Conservation (phyloP, 30 jellyfish, hydroid and myxozoan genomes). For the Cassiopea andromeda region DNA sequence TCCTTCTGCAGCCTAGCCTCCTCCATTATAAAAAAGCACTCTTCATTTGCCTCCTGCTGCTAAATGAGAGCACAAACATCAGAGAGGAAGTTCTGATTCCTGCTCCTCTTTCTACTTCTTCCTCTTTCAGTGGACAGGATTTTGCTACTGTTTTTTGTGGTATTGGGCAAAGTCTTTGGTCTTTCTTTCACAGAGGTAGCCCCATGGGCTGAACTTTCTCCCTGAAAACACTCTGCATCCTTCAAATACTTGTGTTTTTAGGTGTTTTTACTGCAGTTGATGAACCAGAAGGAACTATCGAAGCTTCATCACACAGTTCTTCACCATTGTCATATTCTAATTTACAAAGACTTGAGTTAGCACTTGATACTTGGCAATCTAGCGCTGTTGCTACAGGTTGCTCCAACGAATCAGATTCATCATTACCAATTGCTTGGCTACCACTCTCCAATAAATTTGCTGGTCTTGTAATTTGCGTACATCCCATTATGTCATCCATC, state of each 20-base stretch:
- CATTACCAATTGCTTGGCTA: not conserved
- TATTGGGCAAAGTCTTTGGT: not conserved
- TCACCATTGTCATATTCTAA: not conserved
- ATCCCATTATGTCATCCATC: too few species aligned
- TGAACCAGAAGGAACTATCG: not conserved
- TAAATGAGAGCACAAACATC: not conserved
- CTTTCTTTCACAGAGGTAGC: not conserved
- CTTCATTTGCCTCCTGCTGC: not conserved
- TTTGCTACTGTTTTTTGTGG: not conserved
- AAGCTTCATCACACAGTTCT: not conserved
- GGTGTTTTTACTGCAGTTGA: not conserved
- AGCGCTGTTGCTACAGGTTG: not conserved
- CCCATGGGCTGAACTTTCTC: not conserved
- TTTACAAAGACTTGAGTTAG: not conserved
- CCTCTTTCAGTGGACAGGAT: not conserved
- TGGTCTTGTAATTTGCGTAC: too few species aligned
- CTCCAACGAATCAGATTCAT: not conserved
- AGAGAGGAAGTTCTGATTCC: not conserved
- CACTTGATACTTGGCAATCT: not conserved
- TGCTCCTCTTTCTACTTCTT: not conserved
- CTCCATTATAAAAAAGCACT: not conserved
- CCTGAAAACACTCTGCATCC: not conserved
- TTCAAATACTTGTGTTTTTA: not conserved
- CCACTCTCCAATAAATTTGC: not conserved
- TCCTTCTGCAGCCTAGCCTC: not conserved